These are phyloP conservation scores for Clitarchus hookeri DNA, from an alignment of 2,888 invertebrate genomes.

Conservation along the genomic window DNA sequence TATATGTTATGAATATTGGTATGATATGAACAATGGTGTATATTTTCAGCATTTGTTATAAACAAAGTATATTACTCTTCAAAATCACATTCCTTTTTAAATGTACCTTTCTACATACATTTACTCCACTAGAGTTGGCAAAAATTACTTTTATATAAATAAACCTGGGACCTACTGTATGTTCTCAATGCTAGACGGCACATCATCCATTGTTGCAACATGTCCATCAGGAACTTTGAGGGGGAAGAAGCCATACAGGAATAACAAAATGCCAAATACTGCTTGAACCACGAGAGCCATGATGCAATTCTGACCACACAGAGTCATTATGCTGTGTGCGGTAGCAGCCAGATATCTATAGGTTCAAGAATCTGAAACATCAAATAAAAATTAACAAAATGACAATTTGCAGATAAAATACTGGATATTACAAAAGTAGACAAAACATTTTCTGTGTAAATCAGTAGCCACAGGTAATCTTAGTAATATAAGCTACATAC, in stretches of 20 bases:
- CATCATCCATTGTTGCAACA: slow-evolving; percentile 58
- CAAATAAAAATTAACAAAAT: too few relatives aligned
- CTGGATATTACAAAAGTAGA: too few relatives aligned
- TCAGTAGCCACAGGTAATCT: too few relatives aligned
- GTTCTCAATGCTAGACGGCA: slow-evolving; percentile 60
- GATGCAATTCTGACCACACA: not conserved
- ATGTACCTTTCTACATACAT: not conserved
- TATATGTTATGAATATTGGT: too few relatives aligned
- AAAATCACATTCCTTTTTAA: not conserved
- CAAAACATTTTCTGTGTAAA: too few relatives aligned
- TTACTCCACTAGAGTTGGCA: too few relatives aligned
- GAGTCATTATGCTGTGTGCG: not conserved
- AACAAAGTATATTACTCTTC: not conserved
- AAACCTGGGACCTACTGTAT: slow-evolving; percentile 55
- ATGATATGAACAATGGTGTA: too few relatives aligned
- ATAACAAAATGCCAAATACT: slow-evolving; percentile 54
- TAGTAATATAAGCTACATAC: too few relatives aligned
- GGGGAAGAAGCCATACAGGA: slow-evolving; percentile 67
- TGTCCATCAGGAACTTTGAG: slow-evolving; percentile 60
- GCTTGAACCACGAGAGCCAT: slow-evolving; percentile 30
- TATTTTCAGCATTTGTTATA: too few relatives aligned
- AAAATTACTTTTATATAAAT: not conserved
- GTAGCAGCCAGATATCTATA: too few relatives aligned
- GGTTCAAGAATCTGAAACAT: not conserved
- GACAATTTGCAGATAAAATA: too few relatives aligned